phyloP scores from a whole-genome alignment of 2,113 vertebrate genomes.

The Orthochromis indermauri region DNA sequence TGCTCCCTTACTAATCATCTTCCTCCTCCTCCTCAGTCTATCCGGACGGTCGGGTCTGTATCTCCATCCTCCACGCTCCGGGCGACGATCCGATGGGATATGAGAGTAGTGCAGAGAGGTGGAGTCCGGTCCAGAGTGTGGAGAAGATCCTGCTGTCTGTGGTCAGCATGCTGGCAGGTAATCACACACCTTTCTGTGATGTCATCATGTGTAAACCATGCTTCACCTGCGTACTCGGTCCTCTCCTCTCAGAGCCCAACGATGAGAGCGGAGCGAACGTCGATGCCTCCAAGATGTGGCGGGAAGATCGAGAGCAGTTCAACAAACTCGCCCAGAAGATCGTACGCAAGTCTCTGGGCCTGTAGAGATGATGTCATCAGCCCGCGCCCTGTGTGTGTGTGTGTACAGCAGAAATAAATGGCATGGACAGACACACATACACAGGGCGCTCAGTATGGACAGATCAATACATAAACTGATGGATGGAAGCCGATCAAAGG shows the following conservation, averaged over 20 bases:
- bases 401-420: neutral
- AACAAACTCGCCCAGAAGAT: slow-evolving; percentile 87
- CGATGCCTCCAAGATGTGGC: slow-evolving; percentile 97
- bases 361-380: slow-evolving; percentile 58
- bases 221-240: neutral
- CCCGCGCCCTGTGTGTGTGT: neutral
- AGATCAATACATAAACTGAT: neutral
- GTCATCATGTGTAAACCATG: neutral
- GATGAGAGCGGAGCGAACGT: slow-evolving; percentile 96
- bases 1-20: neutral
- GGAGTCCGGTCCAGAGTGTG: slow-evolving; percentile 96
- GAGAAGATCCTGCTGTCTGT: slow-evolving; percentile 96
- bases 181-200: neutral
- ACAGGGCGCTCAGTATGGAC: neutral
- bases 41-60: slow-evolving; percentile 92
- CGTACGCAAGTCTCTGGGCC: slow-evolving; percentile 89
- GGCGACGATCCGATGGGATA: slow-evolving; percentile 98
- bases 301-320: slow-evolving; percentile 91
- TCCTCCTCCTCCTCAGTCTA: slow-evolving; percentile 75
- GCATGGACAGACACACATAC: neutral
- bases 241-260: slow-evolving; percentile 81
- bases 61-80: slow-evolving; percentile 94
- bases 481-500: neutral
- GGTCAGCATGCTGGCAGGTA: slow-evolving; percentile 97
- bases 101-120: slow-evolving; percentile 93